Conservation (phyloP, 2,888 invertebrate genomes). For the Thyatira batis region DNA sequence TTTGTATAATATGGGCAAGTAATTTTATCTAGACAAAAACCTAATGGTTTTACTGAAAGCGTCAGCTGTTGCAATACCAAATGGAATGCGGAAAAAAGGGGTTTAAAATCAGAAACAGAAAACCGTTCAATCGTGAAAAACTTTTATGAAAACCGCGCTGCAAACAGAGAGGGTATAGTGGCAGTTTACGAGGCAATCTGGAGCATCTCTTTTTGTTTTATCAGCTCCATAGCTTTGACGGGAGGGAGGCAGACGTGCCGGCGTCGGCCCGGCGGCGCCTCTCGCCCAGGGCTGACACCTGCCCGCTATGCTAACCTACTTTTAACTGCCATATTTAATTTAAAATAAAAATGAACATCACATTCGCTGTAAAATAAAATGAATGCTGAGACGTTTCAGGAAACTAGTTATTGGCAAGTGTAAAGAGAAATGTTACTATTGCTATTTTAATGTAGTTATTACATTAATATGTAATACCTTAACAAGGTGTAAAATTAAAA, state of each 20-base stretch:
- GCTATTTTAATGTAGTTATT: too few relatives aligned
- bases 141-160: slow-evolving; percentile 16
- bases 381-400: background rate
- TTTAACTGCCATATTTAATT: background rate
- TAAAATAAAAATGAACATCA: background rate
- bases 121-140: slow-evolving; percentile 11
- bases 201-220: slow-evolving; percentile 55
- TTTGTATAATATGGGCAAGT: background rate
- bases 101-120: background rate
- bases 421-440: too few relatives aligned
- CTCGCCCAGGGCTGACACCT: slow-evolving; percentile 21
- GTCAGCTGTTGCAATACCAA: background rate
- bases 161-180: slow-evolving; percentile 18
- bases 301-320: background rate
- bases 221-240: slow-evolving; percentile 28
- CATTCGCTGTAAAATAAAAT: background rate
- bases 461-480: too few relatives aligned
- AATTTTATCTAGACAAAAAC: background rate
- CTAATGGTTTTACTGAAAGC: background rate
- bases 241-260: slow-evolving; percentile 64
- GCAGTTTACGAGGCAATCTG: slow-evolving; percentile 68
- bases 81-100: background rate
- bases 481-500: too few relatives aligned
- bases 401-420: too few relatives aligned
- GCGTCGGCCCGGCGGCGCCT: slow-evolving; percentile 58